These are phyloP conservation scores for Pinna nobilis DNA, from an alignment of 1,140 invertebrate species.

Conservation along the genomic window DNA sequence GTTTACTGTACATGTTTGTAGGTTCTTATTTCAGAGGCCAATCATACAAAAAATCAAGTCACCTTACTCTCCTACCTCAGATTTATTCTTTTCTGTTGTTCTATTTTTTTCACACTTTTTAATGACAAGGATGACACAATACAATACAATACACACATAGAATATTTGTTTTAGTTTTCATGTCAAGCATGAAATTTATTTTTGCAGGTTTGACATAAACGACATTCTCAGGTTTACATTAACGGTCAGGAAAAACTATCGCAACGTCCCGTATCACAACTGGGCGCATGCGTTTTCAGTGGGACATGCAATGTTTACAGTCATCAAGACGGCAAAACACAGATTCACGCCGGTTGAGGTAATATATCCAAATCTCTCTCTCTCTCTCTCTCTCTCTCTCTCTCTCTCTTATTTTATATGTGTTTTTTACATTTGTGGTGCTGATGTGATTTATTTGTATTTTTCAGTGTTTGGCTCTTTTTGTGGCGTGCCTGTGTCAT, in stretches of 20 bases:
- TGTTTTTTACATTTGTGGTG: too few relatives aligned
- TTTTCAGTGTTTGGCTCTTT: constrained; percentile 90
- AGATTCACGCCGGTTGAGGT: constrained; percentile 81
- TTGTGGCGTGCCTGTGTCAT: constrained; percentile 97
- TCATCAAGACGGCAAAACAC: constrained; percentile 79
- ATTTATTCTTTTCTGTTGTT: constrained; percentile 6
- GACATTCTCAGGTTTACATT: constrained; percentile 84
- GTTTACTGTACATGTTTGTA: too few relatives aligned
- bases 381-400: constrained; percentile 79
- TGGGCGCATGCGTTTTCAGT: constrained; percentile 90
- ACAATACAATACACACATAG: neutral
- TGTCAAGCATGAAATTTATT: constrained; percentile 11
- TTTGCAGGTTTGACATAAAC: constrained; percentile 73
- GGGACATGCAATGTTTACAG: constrained; percentile 87
- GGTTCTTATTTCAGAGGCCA: too few relatives aligned
- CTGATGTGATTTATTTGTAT: too few relatives aligned
- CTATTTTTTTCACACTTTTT: too few relatives aligned
- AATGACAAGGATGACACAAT: constrained; percentile 14
- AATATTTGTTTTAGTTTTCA: neutral
- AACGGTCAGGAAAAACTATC: constrained; percentile 89
- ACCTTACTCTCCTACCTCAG: constrained; percentile 2
- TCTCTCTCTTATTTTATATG: too few relatives aligned
- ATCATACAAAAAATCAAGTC: neutral
- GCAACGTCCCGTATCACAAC: constrained; percentile 87
- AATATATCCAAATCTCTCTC: constrained; percentile 81